A percentile compares a stretch with the other conserved stretches of the same genome.
Conservation (phyloP, 64 coral and sea anemone species). For the Montipora efflorescens region DNA sequence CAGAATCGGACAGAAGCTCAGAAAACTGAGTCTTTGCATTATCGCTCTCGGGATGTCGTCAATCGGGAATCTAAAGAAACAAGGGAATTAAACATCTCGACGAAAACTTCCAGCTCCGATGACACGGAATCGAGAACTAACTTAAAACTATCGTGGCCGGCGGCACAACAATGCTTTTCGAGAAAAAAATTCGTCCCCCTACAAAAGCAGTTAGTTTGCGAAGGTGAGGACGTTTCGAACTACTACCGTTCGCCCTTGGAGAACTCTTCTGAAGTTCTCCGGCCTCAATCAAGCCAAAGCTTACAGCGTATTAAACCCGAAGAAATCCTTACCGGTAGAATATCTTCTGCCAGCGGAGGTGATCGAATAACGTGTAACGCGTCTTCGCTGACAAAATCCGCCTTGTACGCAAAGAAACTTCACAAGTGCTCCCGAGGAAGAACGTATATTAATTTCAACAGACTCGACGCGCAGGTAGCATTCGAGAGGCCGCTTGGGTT, state of each 20-base stretch:
- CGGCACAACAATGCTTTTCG: background rate
- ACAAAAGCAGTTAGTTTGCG: conserved; percentile 40
- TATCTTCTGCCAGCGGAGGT: conserved; percentile 59
- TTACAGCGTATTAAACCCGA: conserved; percentile 51
- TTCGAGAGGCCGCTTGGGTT: conserved; percentile 69
- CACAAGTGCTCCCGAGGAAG: conserved; percentile 3
- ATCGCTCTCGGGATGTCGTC: background rate
- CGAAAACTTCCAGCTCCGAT: background rate
- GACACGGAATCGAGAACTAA: background rate
- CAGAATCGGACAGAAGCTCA: background rate
- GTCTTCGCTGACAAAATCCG: conserved; percentile 27
- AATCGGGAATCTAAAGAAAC: background rate
- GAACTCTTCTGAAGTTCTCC: conserved; percentile 48
- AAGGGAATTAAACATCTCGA: background rate
- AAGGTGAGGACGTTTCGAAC: conserved; percentile 21
- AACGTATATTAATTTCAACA: conserved; percentile 79
- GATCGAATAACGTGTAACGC: conserved; percentile 68
- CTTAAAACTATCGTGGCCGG: conserved; percentile 65
- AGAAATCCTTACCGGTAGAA: conserved; percentile 63
- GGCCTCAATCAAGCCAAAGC: conserved; percentile 73
- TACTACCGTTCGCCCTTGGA: conserved; percentile 28
- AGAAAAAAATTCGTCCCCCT: conserved; percentile 25
- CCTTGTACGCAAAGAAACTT: background rate
- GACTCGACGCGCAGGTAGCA: conserved; percentile 62
- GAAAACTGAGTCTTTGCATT: background rate